Percentiles rank a stretch among this genome's conserved stretches.
Conservation (phyloP, 2,113 vertebrate genomes). For the Crocuta crocuta region DNA sequence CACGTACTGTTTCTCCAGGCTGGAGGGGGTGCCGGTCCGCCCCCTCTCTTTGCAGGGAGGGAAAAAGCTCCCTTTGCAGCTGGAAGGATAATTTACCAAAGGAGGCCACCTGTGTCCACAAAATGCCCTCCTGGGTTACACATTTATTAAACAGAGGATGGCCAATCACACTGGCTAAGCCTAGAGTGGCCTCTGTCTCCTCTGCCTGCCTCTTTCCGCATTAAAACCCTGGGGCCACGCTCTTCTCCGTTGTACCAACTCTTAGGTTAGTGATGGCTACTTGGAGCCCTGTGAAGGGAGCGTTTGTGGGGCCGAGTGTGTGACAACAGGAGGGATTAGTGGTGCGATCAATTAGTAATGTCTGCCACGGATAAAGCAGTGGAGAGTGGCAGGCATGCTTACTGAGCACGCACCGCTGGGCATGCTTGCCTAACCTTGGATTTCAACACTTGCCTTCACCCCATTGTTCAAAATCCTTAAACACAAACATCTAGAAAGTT, state of each 20-base stretch:
- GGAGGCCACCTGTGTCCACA: conserved; percentile 57
- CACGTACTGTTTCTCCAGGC: conserved; percentile 42
- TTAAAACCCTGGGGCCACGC: neutral
- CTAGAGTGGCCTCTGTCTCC: neutral
- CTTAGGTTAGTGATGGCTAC: neutral
- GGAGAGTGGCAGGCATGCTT: neutral
- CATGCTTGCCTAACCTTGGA: neutral
- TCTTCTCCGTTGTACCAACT: neutral
- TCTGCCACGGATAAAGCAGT: neutral
- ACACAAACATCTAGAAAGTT: neutral
- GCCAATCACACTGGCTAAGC: neutral
- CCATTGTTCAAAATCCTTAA: neutral
- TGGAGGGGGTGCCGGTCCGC: conserved; percentile 32
- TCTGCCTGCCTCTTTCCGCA: neutral
- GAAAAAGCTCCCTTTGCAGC: conserved; percentile 59
- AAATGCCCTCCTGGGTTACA: neutral
- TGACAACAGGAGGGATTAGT: neutral
- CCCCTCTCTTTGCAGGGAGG: conserved; percentile 49
- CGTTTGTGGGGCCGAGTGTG: neutral
- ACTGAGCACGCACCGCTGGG: neutral
- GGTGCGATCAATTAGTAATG: neutral
- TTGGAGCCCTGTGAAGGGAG: neutral
- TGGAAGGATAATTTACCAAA: conserved; percentile 65
- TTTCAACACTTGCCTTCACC: neutral
- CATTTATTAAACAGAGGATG: neutral